phyloP scores from a whole-genome alignment of 2,888 invertebrate species.

The Dynastes maya region DNA sequence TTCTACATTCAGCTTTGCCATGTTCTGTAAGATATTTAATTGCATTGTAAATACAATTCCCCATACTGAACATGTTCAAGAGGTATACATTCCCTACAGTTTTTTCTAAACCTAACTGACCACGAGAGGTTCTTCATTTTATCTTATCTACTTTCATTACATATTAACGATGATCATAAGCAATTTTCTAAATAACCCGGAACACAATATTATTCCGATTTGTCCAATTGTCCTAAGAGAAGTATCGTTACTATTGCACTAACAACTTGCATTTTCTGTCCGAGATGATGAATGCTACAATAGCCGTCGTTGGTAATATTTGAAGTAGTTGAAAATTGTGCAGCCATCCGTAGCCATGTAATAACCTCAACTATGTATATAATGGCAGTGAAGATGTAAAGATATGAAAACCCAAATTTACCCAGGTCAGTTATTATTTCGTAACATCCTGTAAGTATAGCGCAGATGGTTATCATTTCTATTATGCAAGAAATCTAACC shows the following conservation, averaged over 20 bases:
- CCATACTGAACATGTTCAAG: not conserved
- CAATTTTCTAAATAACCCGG: conserved; percentile 29
- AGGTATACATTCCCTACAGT: not conserved
- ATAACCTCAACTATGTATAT: conserved; percentile 19
- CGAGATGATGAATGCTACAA: conserved; percentile 22
- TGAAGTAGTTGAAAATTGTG: conserved; percentile 20
- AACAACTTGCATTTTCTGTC: conserved; percentile 24
- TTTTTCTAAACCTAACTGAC: not conserved
- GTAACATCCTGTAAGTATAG: conserved; percentile 12
- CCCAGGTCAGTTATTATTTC: conserved; percentile 10
- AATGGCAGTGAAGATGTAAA: conserved; percentile 1
- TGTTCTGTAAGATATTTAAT: too few relatives aligned
- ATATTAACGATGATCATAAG: conserved; percentile 17
- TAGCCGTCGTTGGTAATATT: not conserved
- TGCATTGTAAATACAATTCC: not conserved
- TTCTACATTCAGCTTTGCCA: too few relatives aligned
- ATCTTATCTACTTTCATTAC: conserved; percentile 3
- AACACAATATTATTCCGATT: conserved; percentile 17
- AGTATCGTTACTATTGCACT: not conserved
- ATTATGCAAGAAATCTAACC: not conserved
- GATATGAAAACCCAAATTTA: not conserved
- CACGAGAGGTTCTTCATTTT: not conserved
- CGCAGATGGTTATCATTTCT: not conserved
- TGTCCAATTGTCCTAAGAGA: conserved; percentile 12
- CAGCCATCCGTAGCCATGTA: conserved; percentile 11